Evolutionary conservation across 2,113 vertebrate genomes (phyloP).

Genomic region (Eulacestoma nigropectus): DNA sequence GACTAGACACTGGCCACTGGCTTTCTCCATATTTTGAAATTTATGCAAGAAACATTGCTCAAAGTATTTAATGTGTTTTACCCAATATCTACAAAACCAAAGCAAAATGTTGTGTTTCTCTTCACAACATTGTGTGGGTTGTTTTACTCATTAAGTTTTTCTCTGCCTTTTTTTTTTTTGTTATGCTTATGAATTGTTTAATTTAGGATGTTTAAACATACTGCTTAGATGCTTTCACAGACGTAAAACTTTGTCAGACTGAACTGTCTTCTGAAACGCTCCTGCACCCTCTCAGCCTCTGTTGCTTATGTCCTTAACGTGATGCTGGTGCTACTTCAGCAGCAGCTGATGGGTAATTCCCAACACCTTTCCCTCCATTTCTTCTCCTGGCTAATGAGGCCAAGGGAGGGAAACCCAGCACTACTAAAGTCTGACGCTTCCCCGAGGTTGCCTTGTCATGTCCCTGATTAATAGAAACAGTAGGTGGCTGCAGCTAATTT

Average conservation of each 20-base stretch:
- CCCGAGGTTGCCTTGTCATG: not conserved
- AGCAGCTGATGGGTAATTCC: not conserved
- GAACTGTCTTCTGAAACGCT: not conserved
- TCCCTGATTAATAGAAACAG: not conserved
- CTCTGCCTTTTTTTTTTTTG: not conserved
- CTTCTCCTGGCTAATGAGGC: not conserved
- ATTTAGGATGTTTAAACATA: not conserved
- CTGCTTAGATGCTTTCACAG: not conserved
- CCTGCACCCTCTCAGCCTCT: not conserved
- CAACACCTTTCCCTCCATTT: not conserved
- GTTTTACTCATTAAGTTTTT: not conserved
- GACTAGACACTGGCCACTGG: not conserved
- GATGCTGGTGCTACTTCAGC: not conserved
- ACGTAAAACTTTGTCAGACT: not conserved
- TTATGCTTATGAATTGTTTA: not conserved
- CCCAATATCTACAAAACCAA: not conserved
- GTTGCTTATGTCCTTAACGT: not conserved
- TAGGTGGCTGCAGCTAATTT: not conserved
- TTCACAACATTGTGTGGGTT: not conserved
- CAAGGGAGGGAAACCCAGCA: not conserved
- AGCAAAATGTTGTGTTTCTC: not conserved
- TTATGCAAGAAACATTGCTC: not conserved
- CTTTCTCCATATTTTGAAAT: not conserved
- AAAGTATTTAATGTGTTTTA: not conserved
- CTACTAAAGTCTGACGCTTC: not conserved